These are phyloP conservation scores for Falco punctatus DNA, from an alignment of 2,113 vertebrate genomes.

Conservation along the genomic window DNA sequence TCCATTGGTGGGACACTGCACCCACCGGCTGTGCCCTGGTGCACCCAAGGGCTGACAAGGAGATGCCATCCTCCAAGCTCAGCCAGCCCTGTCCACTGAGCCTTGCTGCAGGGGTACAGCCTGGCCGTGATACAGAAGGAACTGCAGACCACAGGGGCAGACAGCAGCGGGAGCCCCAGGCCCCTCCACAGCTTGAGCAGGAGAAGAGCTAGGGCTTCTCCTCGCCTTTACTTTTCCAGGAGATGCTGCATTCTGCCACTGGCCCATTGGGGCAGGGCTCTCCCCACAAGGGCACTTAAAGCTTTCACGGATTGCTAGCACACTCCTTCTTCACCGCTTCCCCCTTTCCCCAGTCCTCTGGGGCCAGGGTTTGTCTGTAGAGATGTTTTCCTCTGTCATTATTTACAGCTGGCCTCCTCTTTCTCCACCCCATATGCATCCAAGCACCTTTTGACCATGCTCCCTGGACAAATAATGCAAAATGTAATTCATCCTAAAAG, in stretches of 20 bases:
- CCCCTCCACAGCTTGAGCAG: neutral
- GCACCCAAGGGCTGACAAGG: neutral
- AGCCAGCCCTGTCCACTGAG: accelerated
- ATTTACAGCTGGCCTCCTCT: neutral
- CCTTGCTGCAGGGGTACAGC: neutral
- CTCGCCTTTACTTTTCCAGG: neutral
- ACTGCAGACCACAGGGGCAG: neutral
- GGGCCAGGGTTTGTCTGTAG: neutral
- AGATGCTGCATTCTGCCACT: accelerated
- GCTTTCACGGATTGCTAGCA: neutral
- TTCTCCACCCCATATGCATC: neutral
- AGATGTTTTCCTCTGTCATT: neutral
- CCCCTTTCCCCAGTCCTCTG: neutral
- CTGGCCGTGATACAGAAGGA: neutral
- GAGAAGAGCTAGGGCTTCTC: neutral
- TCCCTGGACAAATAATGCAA: neutral
- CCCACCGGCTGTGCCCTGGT: no score
- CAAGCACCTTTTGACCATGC: neutral
- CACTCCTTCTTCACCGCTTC: neutral
- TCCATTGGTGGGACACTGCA: neutral
- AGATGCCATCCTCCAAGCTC: neutral
- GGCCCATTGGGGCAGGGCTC: neutral
- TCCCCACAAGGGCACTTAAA: neutral
- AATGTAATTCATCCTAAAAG: neutral
- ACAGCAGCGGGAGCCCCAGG: neutral